These are phyloP conservation scores for Colistium nudipinnis DNA, from an alignment of 2,113 vertebrate species.

Conservation along the genomic window DNA sequence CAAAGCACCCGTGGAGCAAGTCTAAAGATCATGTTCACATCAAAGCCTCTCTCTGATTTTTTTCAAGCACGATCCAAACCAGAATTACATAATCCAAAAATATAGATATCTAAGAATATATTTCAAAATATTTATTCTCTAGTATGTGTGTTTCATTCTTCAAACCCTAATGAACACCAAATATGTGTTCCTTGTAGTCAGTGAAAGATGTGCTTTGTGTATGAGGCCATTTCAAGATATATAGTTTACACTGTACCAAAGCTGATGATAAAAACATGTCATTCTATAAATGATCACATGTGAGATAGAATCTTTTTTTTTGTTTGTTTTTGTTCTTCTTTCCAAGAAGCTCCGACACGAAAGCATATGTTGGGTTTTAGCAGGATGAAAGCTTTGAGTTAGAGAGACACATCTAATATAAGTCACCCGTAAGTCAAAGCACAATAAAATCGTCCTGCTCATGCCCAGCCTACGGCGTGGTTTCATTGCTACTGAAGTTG, in stretches of 20 bases:
- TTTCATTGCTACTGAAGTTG: conserved; percentile 54
- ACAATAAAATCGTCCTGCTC: conserved; percentile 39
- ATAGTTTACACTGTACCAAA: conserved; percentile 76
- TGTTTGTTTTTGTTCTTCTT: background rate
- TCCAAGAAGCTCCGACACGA: conserved; percentile 48
- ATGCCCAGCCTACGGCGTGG: conserved; percentile 19
- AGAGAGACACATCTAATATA: conserved; percentile 22
- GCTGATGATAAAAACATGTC: conserved; percentile 64
- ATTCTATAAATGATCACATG: conserved; percentile 49
- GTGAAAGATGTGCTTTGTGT: conserved; percentile 70
- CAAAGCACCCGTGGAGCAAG: conserved; percentile 48
- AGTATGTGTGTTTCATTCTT: conserved; percentile 59
- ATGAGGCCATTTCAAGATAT: conserved; percentile 62
- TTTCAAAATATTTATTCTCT: conserved; percentile 74
- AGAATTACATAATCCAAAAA: conserved; percentile 72
- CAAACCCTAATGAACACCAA: conserved; percentile 65
- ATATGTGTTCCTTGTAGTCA: conserved; percentile 58
- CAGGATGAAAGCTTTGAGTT: conserved; percentile 47
- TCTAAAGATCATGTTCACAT: conserved; percentile 54
- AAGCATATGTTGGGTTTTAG: conserved; percentile 57
- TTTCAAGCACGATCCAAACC: conserved; percentile 68
- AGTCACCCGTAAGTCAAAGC: conserved; percentile 32
- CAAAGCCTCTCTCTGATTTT: conserved; percentile 62
- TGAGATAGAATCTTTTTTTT: conserved; percentile 40
- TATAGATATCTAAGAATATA: conserved; percentile 74